Conservation (phyloP, 2,888 invertebrate genomes). For the Scaptomyza flava region DNA sequence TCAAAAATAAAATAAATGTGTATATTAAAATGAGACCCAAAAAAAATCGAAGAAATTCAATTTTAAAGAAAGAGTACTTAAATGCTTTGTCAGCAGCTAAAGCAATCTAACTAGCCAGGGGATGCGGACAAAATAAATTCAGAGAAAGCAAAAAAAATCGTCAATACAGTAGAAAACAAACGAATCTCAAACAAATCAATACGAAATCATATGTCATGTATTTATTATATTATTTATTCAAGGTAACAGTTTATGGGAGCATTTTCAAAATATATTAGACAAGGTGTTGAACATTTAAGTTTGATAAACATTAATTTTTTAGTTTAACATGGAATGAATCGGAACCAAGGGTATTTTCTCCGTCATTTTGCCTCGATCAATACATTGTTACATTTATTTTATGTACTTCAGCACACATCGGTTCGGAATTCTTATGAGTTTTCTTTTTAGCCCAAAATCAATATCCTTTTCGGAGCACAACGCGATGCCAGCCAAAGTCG, state of each 20-base stretch:
- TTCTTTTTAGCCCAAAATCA: slow-evolving; percentile 48
- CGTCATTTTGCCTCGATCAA: neutral
- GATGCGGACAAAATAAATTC: slow-evolving; percentile 19
- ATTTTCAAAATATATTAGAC: no score
- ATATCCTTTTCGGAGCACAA: slow-evolving; percentile 48
- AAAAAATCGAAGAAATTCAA: slow-evolving; percentile 62
- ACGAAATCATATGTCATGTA: no score
- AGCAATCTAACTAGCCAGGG: slow-evolving; percentile 22
- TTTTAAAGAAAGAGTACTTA: slow-evolving; percentile 58
- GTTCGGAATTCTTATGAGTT: slow-evolving; percentile 25
- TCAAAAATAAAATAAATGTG: slow-evolving; percentile 23
- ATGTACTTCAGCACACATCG: slow-evolving; percentile 9
- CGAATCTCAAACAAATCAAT: no score
- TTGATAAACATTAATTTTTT: no score
- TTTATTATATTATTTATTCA: no score
- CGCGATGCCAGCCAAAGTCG: slow-evolving; percentile 48
- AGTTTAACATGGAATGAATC: no score
- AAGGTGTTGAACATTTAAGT: no score
- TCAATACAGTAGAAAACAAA: no score
- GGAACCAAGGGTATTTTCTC: neutral
- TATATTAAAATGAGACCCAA: slow-evolving; percentile 2
- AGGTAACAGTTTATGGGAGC: no score
- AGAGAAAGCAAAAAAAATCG: no score
- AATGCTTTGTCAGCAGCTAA: slow-evolving; percentile 46
- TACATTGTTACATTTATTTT: neutral